A percentile compares a stretch with the other conserved stretches of the same genome.
Conservation (phyloP, 2,888 invertebrate genomes). For the Eupeodes latifasciatus region DNA sequence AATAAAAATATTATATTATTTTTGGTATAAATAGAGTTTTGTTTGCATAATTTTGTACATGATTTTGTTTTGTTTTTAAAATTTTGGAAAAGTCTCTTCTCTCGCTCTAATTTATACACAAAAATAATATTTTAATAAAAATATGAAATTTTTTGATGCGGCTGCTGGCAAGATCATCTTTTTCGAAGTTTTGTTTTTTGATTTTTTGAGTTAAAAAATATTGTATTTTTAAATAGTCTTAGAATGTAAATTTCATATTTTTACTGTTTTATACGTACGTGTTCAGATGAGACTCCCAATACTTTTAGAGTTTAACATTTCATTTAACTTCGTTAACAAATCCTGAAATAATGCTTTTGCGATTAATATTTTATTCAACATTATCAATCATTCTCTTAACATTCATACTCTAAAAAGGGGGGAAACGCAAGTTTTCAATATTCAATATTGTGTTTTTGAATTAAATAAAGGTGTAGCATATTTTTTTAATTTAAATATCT, state of each 20-base stretch:
- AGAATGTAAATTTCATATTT: conserved; percentile 78
- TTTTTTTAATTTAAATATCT: neutral
- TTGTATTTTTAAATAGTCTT: conserved; percentile 1
- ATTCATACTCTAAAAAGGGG: conserved; percentile 75
- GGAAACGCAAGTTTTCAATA: conserved; percentile 44
- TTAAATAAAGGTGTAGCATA: neutral
- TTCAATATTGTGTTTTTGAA: neutral
- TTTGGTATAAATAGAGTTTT: conserved; percentile 59
- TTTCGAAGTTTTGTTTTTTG: neutral
- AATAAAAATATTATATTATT: conserved; percentile 63
- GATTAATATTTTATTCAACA: conserved; percentile 80
- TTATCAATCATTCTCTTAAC: conserved; percentile 79
- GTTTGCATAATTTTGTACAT: neutral
- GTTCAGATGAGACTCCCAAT: conserved; percentile 76
- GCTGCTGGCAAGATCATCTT: conserved; percentile 29
- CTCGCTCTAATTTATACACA: conserved; percentile 48
- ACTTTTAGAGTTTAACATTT: conserved; percentile 74
- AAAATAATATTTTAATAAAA: conserved; percentile 74
- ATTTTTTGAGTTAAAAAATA: neutral
- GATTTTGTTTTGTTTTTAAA: neutral
- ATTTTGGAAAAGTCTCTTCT: conserved; percentile 3
- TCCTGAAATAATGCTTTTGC: conserved; percentile 81
- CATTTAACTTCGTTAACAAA: conserved; percentile 77
- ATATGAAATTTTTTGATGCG: conserved; percentile 77
- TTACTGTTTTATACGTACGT: conserved; percentile 79